Base-by-base conservation (phyloP, 2,888 invertebrate species). In the Mamestra brassicae region DNA sequence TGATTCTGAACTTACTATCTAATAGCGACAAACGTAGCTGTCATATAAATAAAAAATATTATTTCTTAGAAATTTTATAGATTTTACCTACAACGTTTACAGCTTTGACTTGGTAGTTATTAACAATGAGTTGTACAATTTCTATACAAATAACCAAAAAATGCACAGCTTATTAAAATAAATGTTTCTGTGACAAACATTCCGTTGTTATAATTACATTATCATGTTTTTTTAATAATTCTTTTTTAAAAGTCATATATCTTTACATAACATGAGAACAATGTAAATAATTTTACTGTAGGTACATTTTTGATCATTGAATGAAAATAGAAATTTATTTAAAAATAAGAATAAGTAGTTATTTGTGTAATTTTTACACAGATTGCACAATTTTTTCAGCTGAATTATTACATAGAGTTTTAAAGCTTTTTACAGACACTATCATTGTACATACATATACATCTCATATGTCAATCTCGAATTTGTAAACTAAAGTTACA, bases 401-500 rank as follows among this genome's bases (percentile, higher is more conserved):
- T 76, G 50, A 62, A 65, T 54, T 54, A 67, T 62, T 54, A 58
- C 72, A 74, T 81, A 85, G 80, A 67, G 76, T 83, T 84, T 74
- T 81, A 84, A 87, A 81, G 90, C 87, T 90, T 88, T 90, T 87
- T 89, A 88, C 85, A 84, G 74, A 81, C 83, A 84, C 72, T 75
- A 77, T 78, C 85, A 85, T 85, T 88, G 87, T 89, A 89, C 77
- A 89, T 89, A 90, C 36, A 67, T 85, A 57, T 68, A 80, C 85
- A 89, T 89, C 79, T 86, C 87, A 74, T 89, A 88, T 88, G 88
- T 89, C 83, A 78, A 77, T 86, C 81, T 90, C 83, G 68, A 89
- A 90, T 93, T 93, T 91, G 89, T 92, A 91, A 91, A 88, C 84
- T 85, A 71, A 60, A 63, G 45, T 78, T 82, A 75, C 86, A 86